Conservation (phyloP, 2,888 invertebrate genomes). For the Hemicrepidius hirtus region DNA sequence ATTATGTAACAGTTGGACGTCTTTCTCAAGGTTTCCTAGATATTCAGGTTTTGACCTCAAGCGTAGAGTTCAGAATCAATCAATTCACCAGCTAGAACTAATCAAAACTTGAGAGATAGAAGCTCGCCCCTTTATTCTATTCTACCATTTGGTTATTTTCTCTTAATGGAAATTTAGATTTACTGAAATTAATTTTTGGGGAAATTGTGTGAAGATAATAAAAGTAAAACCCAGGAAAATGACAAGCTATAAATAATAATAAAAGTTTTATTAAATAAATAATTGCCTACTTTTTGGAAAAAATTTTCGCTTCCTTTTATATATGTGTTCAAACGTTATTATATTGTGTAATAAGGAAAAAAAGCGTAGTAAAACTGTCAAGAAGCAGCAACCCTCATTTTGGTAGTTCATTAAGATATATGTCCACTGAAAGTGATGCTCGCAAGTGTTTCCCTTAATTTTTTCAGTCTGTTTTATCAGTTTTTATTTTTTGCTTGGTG, state of each 20-base stretch:
- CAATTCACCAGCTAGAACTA: slow-evolving; percentile 30
- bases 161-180: no score
- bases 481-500: no score
- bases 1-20: not conserved
- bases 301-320: slow-evolving; percentile 3
- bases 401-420: slow-evolving; percentile 40
- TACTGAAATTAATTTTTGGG: no score
- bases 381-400: slow-evolving; percentile 33
- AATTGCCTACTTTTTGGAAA: not conserved
- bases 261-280: not conserved
- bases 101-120: slow-evolving; percentile 31
- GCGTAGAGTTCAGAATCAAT: slow-evolving; percentile 23
- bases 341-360: slow-evolving; percentile 37
- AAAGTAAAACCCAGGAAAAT: no score
- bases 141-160: not conserved
- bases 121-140: slow-evolving; percentile 1
- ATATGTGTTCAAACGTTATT: slow-evolving; percentile 22
- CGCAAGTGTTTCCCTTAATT: slow-evolving; percentile 14
- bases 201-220: no score
- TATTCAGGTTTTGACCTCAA: not conserved
- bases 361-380: slow-evolving; percentile 34
- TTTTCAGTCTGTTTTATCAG: not conserved
- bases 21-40: slow-evolving; percentile 3
- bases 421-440: slow-evolving; percentile 21
- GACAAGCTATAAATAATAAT: no score